Evolutionary conservation across 2,113 vertebrate species (phyloP).

Genomic region (Etheostoma spectabile): DNA sequence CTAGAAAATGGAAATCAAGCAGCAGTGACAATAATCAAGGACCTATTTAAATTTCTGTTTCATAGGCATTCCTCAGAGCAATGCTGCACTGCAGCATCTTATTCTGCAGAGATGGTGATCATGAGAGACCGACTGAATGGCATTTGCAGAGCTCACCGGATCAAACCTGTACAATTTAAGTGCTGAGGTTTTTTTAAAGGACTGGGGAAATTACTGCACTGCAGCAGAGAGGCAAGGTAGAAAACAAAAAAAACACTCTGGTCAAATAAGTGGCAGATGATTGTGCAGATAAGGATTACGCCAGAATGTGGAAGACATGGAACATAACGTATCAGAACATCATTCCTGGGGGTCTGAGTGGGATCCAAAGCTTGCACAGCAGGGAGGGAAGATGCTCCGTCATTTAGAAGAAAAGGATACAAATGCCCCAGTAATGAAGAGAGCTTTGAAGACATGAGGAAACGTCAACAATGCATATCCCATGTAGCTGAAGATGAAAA

Average conservation of each 20-base stretch:
- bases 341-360: neutral
- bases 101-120: constrained; percentile 58
- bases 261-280: constrained; percentile 20
- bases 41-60: constrained; percentile 47
- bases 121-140: constrained; percentile 11
- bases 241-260: constrained; percentile 11
- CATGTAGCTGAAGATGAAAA: constrained; percentile 92
- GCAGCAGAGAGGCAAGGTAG: constrained; percentile 37
- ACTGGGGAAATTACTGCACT: constrained; percentile 40
- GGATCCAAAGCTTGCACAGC: constrained; percentile 34
- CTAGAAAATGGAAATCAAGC: constrained; percentile 42
- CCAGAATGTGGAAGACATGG: neutral
- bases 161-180: constrained; percentile 35
- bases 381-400: constrained; percentile 25
- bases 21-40: constrained; percentile 54
- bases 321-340: neutral
- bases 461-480: constrained; percentile 88
- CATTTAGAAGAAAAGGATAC: constrained; percentile 86
- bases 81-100: constrained; percentile 46
- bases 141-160: constrained; percentile 37
- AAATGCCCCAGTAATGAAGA: constrained; percentile 89
- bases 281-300: constrained; percentile 28
- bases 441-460: constrained; percentile 86
- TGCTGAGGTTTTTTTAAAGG: constrained; percentile 12
- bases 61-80: neutral